Percentiles rank a stretch among this genome's conserved stretches.
Evolutionary conservation across 2,888 invertebrate species (phyloP).

Genomic region (Calameuta idolon): DNA sequence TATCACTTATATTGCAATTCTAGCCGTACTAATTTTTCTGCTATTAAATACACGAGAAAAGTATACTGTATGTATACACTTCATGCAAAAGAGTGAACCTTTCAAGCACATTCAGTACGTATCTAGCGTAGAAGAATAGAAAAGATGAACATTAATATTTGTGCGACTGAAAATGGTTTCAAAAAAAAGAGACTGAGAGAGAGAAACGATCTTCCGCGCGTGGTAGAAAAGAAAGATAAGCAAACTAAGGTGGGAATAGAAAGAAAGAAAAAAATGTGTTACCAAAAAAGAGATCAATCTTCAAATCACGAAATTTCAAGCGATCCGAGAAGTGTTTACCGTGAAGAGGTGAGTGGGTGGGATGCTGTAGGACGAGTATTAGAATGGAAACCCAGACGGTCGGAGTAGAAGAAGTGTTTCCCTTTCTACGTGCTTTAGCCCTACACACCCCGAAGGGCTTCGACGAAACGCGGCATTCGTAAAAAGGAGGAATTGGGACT

Average conservation of each 20-base stretch:
- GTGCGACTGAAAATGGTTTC: background rate
- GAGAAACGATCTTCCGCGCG: background rate
- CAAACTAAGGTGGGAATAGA: constrained; percentile 11
- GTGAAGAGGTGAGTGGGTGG: background rate
- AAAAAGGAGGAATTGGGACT: background rate
- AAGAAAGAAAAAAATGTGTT: constrained; percentile 19
- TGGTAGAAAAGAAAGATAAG: constrained; percentile 7
- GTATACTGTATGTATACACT: background rate
- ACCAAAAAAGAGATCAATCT: constrained; percentile 20
- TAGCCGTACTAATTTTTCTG: background rate
- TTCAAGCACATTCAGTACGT: constrained; percentile 9
- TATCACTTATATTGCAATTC: background rate
- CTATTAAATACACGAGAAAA: background rate
- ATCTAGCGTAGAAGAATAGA: constrained; percentile 14
- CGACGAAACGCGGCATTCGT: background rate
- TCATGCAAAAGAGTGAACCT: constrained; percentile 4
- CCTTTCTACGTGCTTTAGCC: background rate
- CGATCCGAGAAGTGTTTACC: background rate
- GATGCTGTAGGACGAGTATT: background rate
- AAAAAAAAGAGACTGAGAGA: background rate
- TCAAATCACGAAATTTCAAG: background rate
- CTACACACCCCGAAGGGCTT: background rate
- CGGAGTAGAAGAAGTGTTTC: background rate
- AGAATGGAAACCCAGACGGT: background rate
- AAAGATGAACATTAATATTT: background rate